Evolutionary conservation across 2,797 vertebrate genomes (phyloP), one percentile per base, ranked within the genome.

Genomic region (Phrynocephalus forsythii): DNA sequence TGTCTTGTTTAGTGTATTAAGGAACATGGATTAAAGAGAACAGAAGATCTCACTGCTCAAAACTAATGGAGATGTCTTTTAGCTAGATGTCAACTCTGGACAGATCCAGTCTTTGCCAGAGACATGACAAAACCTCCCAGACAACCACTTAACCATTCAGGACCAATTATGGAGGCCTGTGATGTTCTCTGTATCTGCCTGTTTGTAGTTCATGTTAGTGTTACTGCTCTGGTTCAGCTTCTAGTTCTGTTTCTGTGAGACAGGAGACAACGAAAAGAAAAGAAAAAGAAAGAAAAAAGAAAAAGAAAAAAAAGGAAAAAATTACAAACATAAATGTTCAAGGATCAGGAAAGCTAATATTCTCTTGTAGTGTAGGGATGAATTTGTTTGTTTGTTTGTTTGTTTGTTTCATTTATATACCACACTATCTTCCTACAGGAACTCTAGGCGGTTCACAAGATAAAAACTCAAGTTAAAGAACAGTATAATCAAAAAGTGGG

Each of bases 41-140:
- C 83, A 94, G 94, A 79, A 84, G 90, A 83, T 94, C 90, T 92
- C 84, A 33, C 89, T 92, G 89, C 90, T 68, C 86, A 0, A 3
- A 92, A 86, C 83, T 94, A 95, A 95, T 94, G 93, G 91, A 93
- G 92, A 94, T 92, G 92, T 94, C 93, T 94, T 89, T 92, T 72
- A 93, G 86, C 0, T 33, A 94, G 90, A 92, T 86, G 87, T 94
- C 93, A 94, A 90, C 79, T 90, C 52, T 2, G 81, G 91, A 90
- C 90, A 93, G 91, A 66, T 93, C 85, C 92, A 93, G 78, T 85
- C 89, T 91, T 90, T 22, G 84, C 88, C 90, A 60, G 92, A 26
- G 0, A 75, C 75, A 0, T 91, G 93, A 88, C 91, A 93, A 90
- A 93, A 13, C 86, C 79, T 88, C 78, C 85, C 89, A 86, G 84